Percentiles rank a stretch among this genome's conserved stretches.
Conservation (phyloP, 1,140 invertebrate species). For the Oryzaephilus surinamensis region DNA sequence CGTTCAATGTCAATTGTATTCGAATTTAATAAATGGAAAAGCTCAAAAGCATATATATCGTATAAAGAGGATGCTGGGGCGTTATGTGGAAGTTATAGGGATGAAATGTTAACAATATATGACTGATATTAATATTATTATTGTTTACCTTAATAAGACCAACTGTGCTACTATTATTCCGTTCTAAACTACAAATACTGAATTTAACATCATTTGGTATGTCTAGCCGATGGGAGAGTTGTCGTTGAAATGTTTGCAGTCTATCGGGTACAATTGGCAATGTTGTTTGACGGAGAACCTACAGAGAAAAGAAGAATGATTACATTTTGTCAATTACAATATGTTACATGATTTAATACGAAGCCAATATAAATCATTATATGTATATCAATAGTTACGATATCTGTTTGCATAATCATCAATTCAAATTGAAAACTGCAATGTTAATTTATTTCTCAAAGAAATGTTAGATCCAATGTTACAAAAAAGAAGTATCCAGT, state of each 20-base stretch:
- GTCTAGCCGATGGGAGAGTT: slow-evolving; percentile 64
- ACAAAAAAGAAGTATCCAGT: no score
- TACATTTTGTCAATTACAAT: background rate
- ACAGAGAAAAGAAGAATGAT: slow-evolving; percentile 10
- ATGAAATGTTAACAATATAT: no score
- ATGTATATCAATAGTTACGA: background rate
- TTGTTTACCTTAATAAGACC: slow-evolving; percentile 54
- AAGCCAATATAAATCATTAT: no score
- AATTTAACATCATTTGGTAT: slow-evolving; percentile 63
- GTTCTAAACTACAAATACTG: slow-evolving; percentile 59
- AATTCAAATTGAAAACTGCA: background rate
- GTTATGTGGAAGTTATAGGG: no score
- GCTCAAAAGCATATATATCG: no score
- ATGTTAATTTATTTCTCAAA: no score
- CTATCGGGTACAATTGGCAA: slow-evolving; percentile 67
- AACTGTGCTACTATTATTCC: slow-evolving; percentile 51
- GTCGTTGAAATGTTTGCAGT: slow-evolving; percentile 68
- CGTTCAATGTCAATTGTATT: no score
- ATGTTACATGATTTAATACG: no score
- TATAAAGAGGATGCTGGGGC: no score
- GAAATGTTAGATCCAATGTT: no score
- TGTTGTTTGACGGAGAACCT: slow-evolving; percentile 68
- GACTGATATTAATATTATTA: no score
- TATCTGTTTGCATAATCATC: background rate
- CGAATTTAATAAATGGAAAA: no score